A percentile compares a stretch with the other conserved stretches of the same genome.
These are phyloP conservation scores for Pseudococcus jackbeardsleyi DNA, from an alignment of 2,888 invertebrate species.

Conservation along the genomic window DNA sequence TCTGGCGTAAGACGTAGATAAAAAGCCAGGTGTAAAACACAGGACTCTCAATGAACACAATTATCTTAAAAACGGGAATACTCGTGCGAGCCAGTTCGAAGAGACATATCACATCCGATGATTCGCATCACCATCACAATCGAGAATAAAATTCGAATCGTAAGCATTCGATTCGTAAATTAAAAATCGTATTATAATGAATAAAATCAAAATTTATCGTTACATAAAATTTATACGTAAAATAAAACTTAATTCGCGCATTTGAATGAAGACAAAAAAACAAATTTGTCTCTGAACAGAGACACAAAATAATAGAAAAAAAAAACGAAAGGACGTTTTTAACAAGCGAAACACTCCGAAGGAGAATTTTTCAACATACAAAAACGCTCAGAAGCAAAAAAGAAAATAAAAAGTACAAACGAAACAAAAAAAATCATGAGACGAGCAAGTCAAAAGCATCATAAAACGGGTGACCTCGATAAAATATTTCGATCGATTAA, in stretches of 20 bases:
- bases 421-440: background rate
- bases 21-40: background rate
- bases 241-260: constrained; percentile 10
- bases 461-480: background rate
- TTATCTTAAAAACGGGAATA: background rate
- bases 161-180: background rate
- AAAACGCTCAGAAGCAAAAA: background rate
- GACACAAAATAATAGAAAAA: background rate
- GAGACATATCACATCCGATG: constrained; percentile 1
- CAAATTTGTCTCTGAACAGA: background rate
- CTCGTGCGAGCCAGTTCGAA: background rate
- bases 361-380: background rate
- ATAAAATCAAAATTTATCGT: background rate
- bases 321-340: background rate
- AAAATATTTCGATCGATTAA: background rate
- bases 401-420: background rate
- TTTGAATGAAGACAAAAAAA: background rate
- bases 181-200: background rate
- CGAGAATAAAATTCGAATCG: background rate
- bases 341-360: background rate
- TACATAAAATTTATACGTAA: background rate
- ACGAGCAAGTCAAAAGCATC: background rate
- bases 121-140: background rate
- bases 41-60: background rate
- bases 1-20: background rate